phyloP scores from a whole-genome alignment of 2,888 invertebrate species.

The Brachypalpus laphriformis region DNA sequence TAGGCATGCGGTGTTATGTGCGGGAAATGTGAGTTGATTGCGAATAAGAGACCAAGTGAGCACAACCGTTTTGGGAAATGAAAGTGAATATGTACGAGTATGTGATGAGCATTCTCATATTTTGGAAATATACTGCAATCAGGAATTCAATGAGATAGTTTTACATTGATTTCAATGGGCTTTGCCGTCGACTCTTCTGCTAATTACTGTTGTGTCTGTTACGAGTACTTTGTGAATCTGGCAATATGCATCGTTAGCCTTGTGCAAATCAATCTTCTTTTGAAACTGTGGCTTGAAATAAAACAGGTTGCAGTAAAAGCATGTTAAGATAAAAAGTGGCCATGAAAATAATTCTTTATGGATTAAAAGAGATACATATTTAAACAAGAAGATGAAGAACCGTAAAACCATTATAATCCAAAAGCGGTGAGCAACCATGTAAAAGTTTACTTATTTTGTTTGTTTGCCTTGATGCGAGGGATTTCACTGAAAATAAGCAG shows the following conservation, averaged over 20 bases:
- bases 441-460: too few relatives aligned
- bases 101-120: neutral
- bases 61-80: neutral
- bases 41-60: neutral
- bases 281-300: neutral
- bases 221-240: neutral
- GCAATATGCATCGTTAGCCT: neutral
- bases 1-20: neutral
- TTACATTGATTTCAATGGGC: neutral
- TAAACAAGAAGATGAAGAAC: too few relatives aligned
- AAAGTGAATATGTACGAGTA: neutral
- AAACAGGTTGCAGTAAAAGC: too few relatives aligned
- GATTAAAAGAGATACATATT: too few relatives aligned
- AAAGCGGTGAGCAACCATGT: too few relatives aligned
- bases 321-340: too few relatives aligned
- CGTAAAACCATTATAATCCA: too few relatives aligned
- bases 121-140: neutral
- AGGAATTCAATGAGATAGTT: neutral
- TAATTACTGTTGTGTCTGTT: neutral
- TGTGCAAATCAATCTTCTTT: neutral
- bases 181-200: too few relatives aligned
- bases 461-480: too few relatives aligned
- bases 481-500: too few relatives aligned
- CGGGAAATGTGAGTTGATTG: neutral
- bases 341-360: too few relatives aligned